A percentile compares a stretch with the other conserved stretches of the same genome.
Evolutionary conservation across 2,888 invertebrate species (phyloP).

Genomic region (Heliconius ethilla): DNA sequence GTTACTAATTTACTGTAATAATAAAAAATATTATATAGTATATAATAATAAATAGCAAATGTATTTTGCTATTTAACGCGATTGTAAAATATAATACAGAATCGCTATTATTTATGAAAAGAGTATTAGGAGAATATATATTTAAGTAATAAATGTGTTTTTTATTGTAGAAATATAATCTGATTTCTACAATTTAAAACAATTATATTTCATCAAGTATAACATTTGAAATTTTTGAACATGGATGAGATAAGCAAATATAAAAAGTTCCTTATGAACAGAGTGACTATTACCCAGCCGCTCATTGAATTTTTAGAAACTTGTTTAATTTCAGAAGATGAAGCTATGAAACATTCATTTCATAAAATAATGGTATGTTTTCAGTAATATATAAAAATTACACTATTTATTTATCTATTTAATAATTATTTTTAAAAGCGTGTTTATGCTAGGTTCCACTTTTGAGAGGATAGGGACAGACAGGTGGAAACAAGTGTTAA

Average conservation of each 20-base stretch:
- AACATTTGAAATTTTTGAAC: neutral
- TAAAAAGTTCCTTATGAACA: constrained; percentile 91
- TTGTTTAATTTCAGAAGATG: constrained; percentile 61
- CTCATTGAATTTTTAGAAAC: constrained; percentile 63
- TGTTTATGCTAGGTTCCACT: too few species aligned
- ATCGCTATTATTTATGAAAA: neutral
- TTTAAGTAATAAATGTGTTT: neutral
- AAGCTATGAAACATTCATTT: constrained; percentile 60
- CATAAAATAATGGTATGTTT: constrained; percentile 69
- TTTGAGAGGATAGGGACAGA: too few species aligned
- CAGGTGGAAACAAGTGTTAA: too few species aligned
- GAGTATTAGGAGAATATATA: neutral
- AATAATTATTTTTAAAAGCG: too few species aligned
- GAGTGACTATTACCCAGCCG: constrained; percentile 52
- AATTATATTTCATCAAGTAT: neutral
- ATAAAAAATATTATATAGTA: neutral
- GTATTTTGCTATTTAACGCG: neutral
- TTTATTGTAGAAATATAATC: neutral
- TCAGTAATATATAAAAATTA: neutral
- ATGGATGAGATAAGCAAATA: constrained; percentile 78
- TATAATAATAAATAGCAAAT: too few species aligned
- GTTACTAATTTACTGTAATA: neutral
- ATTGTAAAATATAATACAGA: neutral
- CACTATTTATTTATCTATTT: neutral
- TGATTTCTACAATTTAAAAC: neutral